Evolutionary conservation across 2,113 vertebrate species (phyloP).

Genomic region (Hippocampus zosterae): DNA sequence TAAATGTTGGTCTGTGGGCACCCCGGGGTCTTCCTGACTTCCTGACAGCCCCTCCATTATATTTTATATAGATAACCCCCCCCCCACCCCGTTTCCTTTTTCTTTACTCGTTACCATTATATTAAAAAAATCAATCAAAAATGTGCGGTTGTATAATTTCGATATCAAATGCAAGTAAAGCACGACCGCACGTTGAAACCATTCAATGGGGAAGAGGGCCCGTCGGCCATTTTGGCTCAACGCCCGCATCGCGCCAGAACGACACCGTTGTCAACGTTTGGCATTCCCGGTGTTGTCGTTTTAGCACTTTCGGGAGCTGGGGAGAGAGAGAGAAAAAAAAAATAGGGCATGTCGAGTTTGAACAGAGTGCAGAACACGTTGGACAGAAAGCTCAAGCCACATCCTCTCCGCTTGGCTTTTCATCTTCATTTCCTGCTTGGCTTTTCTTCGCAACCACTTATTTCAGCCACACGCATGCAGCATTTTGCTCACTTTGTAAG

Average conservation of each 20-base stretch:
- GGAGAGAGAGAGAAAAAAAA: too few species aligned
- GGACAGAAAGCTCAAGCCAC: background rate
- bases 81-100: too few species aligned
- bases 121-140: background rate
- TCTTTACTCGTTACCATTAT: too few species aligned
- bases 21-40: conserved; percentile 17
- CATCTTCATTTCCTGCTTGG: background rate
- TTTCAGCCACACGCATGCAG: background rate
- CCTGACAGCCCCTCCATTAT: background rate
- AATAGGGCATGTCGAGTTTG: background rate
- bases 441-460: background rate
- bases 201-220: background rate
- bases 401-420: background rate
- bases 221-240: background rate
- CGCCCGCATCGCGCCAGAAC: background rate
- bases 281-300: background rate
- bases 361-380: background rate
- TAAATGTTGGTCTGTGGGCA: conserved; percentile 30
- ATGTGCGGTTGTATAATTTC: too few species aligned
- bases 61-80: too few species aligned
- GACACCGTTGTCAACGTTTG: background rate
- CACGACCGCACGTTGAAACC: background rate
- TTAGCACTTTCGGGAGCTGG: background rate
- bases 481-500: background rate
- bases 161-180: background rate